Evolutionary conservation across 2,113 vertebrate species (phyloP).

Genomic region (Callipepla squamata): DNA sequence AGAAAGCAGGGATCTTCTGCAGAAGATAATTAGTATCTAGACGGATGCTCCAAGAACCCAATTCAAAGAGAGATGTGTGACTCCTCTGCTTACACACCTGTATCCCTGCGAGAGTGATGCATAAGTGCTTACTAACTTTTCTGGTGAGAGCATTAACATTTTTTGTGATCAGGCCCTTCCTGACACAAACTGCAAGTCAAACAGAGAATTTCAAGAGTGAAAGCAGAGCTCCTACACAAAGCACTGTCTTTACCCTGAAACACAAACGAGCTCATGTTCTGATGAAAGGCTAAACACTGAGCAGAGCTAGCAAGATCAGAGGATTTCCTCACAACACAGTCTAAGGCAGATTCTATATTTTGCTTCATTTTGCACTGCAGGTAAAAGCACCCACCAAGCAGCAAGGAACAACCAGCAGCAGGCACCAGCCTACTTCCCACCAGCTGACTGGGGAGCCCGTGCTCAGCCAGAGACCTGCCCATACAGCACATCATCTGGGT

Average conservation of each 20-base stretch:
- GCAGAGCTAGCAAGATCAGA: constrained; percentile 49
- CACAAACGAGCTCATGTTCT: constrained; percentile 14
- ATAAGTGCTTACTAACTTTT: constrained; percentile 34
- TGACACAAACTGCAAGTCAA: constrained; percentile 41
- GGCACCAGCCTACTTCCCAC: neutral
- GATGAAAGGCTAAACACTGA: constrained; percentile 57
- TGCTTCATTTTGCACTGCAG: neutral
- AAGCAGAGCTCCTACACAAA: constrained; percentile 36
- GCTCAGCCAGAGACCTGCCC: neutral
- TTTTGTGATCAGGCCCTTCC: constrained; percentile 48
- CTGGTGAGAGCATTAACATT: constrained; percentile 27
- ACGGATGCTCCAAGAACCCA: constrained; percentile 17
- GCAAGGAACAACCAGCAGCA: neutral
- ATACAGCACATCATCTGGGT: neutral
- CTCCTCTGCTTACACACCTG: constrained; percentile 22
- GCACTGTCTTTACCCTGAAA: constrained; percentile 45
- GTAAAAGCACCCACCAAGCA: neutral
- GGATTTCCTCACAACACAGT: constrained; percentile 33
- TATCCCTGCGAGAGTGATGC: neutral
- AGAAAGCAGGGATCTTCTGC: constrained; percentile 31
- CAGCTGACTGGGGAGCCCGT: accelerated
- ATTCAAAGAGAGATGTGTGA: constrained; percentile 47
- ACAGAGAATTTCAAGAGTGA: constrained; percentile 22
- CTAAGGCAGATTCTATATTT: neutral
- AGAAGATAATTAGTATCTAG: constrained; percentile 58